phyloP scores from a whole-genome alignment of 2,797 vertebrate species.

The Gouania willdenowi region DNA sequence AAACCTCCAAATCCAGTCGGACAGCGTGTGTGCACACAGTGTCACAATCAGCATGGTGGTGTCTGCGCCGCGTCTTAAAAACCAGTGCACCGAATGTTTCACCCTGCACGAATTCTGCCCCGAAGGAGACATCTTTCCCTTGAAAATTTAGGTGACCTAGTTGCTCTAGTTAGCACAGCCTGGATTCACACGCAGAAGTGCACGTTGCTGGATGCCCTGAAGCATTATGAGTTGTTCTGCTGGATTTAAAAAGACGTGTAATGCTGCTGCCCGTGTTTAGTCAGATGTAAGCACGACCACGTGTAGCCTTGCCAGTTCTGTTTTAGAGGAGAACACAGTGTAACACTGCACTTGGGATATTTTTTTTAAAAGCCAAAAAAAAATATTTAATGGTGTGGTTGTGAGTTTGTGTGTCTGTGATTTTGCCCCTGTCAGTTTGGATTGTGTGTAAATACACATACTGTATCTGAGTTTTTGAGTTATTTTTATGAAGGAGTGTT shows the following conservation, averaged over 20 bases:
- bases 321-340: background rate
- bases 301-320: background rate
- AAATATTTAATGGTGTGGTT: no score
- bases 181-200: conserved; percentile 20
- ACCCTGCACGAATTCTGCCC: conserved; percentile 44
- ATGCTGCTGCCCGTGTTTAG: conserved; percentile 7
- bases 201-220: conserved; percentile 27
- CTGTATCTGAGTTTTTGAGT: no score
- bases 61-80: conserved; percentile 30
- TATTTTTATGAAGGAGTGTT: no score
- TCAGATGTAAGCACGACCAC: conserved; percentile 2
- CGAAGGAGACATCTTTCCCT: conserved; percentile 48
- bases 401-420: no score
- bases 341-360: background rate
- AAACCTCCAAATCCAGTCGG: background rate
- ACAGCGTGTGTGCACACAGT: background rate
- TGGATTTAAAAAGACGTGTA: conserved; percentile 20
- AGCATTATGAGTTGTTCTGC: conserved; percentile 11
- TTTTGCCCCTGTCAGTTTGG: no score
- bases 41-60: no score
- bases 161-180: conserved; percentile 52
- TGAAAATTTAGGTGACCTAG: conserved; percentile 70
- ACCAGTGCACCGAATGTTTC: conserved; percentile 64
- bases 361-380: no score
- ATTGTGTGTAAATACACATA: no score